A percentile compares a stretch with the other conserved stretches of the same genome.
Evolutionary conservation across 2,797 vertebrate genomes (phyloP).

Genomic region (Lithobates sylvaticus): DNA sequence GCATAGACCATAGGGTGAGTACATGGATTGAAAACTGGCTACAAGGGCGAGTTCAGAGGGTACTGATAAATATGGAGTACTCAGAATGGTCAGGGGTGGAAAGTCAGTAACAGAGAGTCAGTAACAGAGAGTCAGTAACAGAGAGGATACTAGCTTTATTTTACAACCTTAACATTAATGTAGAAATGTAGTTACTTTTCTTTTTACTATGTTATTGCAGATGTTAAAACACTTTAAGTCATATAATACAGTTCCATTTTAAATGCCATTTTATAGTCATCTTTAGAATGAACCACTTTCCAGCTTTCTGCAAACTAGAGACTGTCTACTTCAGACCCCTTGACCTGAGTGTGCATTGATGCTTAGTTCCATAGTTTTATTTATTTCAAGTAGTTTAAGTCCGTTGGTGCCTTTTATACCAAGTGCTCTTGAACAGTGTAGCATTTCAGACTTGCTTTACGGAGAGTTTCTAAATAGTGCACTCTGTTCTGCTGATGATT

Average conservation of each 20-base stretch:
- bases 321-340: background rate
- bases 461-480: background rate
- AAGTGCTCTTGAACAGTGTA: conserved; percentile 10
- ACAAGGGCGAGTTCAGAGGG: too few relatives aligned
- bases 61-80: too few relatives aligned
- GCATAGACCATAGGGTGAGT: too few relatives aligned
- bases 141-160: too few relatives aligned
- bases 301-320: background rate
- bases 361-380: background rate
- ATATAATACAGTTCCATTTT: background rate
- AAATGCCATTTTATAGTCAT: background rate
- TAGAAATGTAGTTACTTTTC: background rate
- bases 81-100: too few relatives aligned
- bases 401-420: background rate
- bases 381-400: background rate
- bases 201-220: background rate
- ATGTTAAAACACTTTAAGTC: background rate
- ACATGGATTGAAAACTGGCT: too few relatives aligned
- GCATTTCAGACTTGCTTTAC: background rate
- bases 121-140: too few relatives aligned
- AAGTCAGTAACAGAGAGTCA: too few relatives aligned
- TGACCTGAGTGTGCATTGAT: background rate
- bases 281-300: background rate
- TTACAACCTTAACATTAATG: background rate
- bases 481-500: background rate